phyloP scores from a whole-genome alignment of 2,888 invertebrate species.

The Deilephila elpenor region DNA sequence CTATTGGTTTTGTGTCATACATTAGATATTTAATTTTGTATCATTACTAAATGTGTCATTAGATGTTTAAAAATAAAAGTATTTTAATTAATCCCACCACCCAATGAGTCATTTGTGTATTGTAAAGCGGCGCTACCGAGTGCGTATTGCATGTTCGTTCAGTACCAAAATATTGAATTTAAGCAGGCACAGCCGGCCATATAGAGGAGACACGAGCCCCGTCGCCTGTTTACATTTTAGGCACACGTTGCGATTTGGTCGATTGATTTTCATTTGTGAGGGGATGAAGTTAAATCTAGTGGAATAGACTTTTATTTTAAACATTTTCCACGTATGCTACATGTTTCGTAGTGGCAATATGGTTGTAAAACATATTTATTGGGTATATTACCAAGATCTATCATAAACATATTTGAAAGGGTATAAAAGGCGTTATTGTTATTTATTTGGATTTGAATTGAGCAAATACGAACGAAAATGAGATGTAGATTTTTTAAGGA shows the following conservation, averaged over 20 bases:
- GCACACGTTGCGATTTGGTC: constrained; percentile 54
- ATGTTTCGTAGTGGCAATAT: neutral
- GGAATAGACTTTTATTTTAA: constrained; percentile 51
- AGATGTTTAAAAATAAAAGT: neutral
- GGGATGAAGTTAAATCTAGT: constrained; percentile 58
- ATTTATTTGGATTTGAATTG: no score
- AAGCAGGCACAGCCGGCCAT: constrained; percentile 41
- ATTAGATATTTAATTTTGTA: neutral
- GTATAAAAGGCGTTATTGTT: no score
- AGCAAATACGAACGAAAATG: no score
- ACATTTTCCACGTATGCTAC: constrained; percentile 8
- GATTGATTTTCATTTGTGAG: constrained; percentile 53
- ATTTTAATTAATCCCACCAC: constrained; percentile 14
- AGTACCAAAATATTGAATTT: constrained; percentile 24
- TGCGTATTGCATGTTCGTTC: neutral
- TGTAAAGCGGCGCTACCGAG: constrained; percentile 5
- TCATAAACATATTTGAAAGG: no score
- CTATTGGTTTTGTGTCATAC: neutral
- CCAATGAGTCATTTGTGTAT: constrained; percentile 11
- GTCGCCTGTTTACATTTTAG: constrained; percentile 40
- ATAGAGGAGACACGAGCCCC: constrained; percentile 43
- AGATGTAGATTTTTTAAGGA: no score
- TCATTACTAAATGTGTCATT: neutral
- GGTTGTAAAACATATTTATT: no score
- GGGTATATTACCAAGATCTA: no score